Evolutionary conservation across 2,113 vertebrate species (phyloP), one percentile per base, ranked within the genome.

Genomic region (Petaurus breviceps): DNA sequence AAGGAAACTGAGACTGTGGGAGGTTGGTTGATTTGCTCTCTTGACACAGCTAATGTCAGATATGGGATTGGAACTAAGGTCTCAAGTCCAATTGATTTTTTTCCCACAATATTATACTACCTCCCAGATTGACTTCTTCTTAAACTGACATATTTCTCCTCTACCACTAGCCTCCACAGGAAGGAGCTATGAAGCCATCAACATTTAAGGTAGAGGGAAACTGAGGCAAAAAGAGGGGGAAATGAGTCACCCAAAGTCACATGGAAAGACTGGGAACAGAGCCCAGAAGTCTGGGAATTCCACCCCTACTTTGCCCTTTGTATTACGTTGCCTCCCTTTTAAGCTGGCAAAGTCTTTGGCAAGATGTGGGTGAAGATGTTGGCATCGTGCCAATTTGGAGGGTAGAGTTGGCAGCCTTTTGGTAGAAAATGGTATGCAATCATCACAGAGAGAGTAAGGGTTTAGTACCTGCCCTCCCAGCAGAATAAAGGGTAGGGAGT

Each of bases 171-270:
- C 26, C 90, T 28, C 12, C 3, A 6, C 46, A 19, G 49, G 2
- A 8, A 77, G 37, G 19, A 37, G 46, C 37, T 8, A 16, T 1
- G 11, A 52, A 26, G 89, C 31, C 92, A 50, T 84, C 0, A 0
- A 8, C 8, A 10, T 6, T 8, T 23, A 84, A 84, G 7, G 49
- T 0, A 8, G 28, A 89, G 16, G 47, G 92, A 91, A 51, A 37
- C n/a, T 3, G 26, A 31, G 37, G 37, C 25, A 50, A 10, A 28
- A 84, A 77, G 54, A 11, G 0, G 0, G 7, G 6, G 16, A 37
- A 16, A 3, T 0, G 1, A 52, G 89, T 47, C 47, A 19, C n/a
- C 37, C 46, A n/a, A 91, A 49, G 51, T 37, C 25, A 12, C 49
- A 16, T 90, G 47, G 53, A 77, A 77, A 14, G 28, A 10, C 90